Percentiles rank a stretch among this genome's conserved stretches.
phyloP scores from a whole-genome alignment of 2,888 invertebrate species.

The Octodonta nipae region DNA sequence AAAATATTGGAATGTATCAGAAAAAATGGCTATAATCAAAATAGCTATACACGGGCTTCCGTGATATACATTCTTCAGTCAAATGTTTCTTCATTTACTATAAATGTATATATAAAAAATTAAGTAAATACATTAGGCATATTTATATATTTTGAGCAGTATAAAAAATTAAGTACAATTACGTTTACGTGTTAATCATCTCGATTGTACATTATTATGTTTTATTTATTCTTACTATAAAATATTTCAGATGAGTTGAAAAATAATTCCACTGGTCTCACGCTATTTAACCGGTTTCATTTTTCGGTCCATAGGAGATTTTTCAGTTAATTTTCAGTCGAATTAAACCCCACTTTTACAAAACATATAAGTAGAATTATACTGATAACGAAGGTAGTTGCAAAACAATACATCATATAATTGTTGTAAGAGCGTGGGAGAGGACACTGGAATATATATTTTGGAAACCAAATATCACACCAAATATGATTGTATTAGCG shows the following conservation, averaged over 20 bases:
- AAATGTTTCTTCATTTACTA: constrained; percentile 12
- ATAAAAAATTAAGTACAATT: constrained; percentile 24
- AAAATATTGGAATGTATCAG: constrained; percentile 15
- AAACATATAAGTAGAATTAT: too few species aligned
- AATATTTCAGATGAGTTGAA: background rate
- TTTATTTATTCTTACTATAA: constrained; percentile 2
- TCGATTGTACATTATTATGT: constrained; percentile 10
- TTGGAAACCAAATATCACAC: constrained; percentile 16
- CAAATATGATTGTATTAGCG: constrained; percentile 15
- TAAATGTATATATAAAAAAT: constrained; percentile 13
- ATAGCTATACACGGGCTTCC: constrained; percentile 12
- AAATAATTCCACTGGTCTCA: constrained; percentile 2
- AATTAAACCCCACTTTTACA: too few species aligned
- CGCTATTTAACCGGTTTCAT: background rate
- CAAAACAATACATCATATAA: too few species aligned
- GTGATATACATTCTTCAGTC: constrained; percentile 15
- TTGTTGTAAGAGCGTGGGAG: too few species aligned
- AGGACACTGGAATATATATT: too few species aligned
- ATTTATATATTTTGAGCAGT: constrained; percentile 28
- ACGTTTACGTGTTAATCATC: constrained; percentile 13
- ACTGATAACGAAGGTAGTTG: too few species aligned
- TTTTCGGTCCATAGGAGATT: too few species aligned
- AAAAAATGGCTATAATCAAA: constrained; percentile 12
- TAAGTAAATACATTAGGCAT: constrained; percentile 19
- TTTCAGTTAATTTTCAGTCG: too few species aligned